phyloP scores from a whole-genome alignment of 1,140 invertebrate species.

The Caenorhabditis remanei region DNA sequence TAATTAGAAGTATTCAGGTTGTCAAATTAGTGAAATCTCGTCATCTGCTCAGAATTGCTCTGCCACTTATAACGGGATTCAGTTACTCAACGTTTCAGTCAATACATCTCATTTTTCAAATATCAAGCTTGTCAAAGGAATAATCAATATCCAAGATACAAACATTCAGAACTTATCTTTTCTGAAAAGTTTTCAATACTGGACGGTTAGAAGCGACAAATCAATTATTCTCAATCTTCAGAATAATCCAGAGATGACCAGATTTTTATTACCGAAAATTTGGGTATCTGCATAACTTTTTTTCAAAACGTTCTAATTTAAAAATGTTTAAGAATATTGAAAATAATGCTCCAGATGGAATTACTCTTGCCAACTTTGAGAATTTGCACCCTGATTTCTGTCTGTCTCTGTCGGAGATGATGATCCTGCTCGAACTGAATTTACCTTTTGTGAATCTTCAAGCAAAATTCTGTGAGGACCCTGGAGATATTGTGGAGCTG shows the following conservation, averaged over 20 bases:
- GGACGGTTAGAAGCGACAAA: too few species aligned
- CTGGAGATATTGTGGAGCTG: not conserved
- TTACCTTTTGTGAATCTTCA: not conserved
- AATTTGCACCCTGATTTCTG: slow-evolving; percentile 15
- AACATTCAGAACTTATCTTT: slow-evolving; percentile 2
- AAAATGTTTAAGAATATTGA: not conserved
- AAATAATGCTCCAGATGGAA: not conserved
- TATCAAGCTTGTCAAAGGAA: not conserved
- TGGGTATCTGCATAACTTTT: too few species aligned
- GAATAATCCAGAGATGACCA: not conserved
- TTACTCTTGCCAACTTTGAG: slow-evolving; percentile 1
- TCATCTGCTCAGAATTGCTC: not conserved
- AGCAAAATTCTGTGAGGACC: not conserved
- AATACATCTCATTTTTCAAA: not conserved
- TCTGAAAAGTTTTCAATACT: not conserved
- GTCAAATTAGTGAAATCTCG: not conserved
- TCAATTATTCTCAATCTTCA: not conserved
- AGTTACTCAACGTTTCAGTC: not conserved
- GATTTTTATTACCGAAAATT: not conserved
- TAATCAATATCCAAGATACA: not conserved
- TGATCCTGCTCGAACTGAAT: not conserved
- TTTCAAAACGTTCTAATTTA: too few species aligned
- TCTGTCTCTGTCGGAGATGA: not conserved
- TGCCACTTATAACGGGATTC: not conserved
- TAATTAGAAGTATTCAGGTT: not conserved